These are phyloP conservation scores for Crocuta crocuta DNA, from an alignment of 2,113 vertebrate species.

Conservation along the genomic window DNA sequence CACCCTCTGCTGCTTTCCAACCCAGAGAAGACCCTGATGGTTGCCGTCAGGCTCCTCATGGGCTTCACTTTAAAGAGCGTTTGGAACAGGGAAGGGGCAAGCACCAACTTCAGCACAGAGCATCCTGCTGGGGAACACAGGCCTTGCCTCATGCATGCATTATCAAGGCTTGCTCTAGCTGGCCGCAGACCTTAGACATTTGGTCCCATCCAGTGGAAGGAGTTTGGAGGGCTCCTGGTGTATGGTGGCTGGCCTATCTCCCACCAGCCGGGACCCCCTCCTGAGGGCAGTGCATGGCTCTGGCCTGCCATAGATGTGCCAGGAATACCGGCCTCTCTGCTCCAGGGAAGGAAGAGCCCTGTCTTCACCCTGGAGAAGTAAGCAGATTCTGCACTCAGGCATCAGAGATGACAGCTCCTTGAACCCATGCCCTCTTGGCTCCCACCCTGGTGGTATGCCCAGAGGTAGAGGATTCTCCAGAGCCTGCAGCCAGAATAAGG, in stretches of 20 bases:
- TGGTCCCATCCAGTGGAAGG: not conserved
- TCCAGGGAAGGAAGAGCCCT: not conserved
- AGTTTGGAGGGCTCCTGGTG: not conserved
- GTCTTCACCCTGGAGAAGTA: not conserved
- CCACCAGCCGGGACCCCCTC: too few relatives aligned
- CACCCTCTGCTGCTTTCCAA: not conserved
- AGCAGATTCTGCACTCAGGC: not conserved
- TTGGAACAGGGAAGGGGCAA: not conserved
- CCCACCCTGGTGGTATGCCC: not conserved
- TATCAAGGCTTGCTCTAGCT: not conserved
- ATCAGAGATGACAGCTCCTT: not conserved
- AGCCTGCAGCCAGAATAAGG: not conserved
- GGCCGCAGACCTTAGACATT: too few relatives aligned
- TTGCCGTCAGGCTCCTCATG: accelerated
- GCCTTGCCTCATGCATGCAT: accelerated
- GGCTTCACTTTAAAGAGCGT: not conserved
- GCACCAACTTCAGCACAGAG: not conserved
- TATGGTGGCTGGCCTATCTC: not conserved
- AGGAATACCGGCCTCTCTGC: not conserved
- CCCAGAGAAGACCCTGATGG: not conserved
- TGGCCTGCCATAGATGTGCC: too few relatives aligned
- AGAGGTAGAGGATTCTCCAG: accelerated
- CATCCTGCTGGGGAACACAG: not conserved
- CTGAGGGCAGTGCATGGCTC: not conserved
- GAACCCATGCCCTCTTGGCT: not conserved